These are phyloP conservation scores for Carterocephalus palaemon DNA, from an alignment of 2,888 invertebrate species.

Conservation along the genomic window DNA sequence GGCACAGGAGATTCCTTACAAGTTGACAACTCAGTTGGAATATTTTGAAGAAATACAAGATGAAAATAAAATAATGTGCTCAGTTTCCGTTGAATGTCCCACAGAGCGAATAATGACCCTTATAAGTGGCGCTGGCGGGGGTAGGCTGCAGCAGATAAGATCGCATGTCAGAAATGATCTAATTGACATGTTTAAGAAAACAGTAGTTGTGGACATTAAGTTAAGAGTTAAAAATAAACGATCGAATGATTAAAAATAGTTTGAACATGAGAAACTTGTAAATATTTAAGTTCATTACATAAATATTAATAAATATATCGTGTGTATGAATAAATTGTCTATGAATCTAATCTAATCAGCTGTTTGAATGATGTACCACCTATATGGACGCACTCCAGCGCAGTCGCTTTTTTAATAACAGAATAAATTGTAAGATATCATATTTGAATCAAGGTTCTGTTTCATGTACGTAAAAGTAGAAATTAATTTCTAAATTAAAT, in stretches of 20 bases:
- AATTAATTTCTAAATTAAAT: too few species aligned
- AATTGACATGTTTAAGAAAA: conserved; percentile 81
- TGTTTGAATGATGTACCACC: too few species aligned
- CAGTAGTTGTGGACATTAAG: conserved; percentile 62
- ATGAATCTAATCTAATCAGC: too few species aligned
- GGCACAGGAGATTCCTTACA: conserved; percentile 92
- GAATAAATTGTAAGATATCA: too few species aligned
- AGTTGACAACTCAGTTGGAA: conserved; percentile 81
- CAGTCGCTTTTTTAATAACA: too few species aligned
- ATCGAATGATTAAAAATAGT: conserved; percentile 25
- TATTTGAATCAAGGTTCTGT: too few species aligned
- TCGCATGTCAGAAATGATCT: conserved; percentile 81
- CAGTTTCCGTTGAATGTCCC: conserved; percentile 82
- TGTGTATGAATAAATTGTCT: too few species aligned
- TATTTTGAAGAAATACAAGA: conserved; percentile 80
- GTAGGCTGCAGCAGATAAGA: conserved; percentile 84
- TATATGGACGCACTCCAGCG: too few species aligned
- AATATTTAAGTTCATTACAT: too few species aligned
- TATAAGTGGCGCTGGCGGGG: conserved; percentile 83
- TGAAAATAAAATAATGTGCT: conserved; percentile 62
- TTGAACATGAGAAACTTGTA: too few species aligned
- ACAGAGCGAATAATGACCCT: conserved; percentile 80
- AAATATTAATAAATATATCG: too few species aligned
- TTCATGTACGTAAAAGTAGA: too few species aligned
- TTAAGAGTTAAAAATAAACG: conserved; percentile 48